Evolutionary conservation across 2,797 vertebrate species (phyloP).

Genomic region (Chiroxiphia lanceolata): DNA sequence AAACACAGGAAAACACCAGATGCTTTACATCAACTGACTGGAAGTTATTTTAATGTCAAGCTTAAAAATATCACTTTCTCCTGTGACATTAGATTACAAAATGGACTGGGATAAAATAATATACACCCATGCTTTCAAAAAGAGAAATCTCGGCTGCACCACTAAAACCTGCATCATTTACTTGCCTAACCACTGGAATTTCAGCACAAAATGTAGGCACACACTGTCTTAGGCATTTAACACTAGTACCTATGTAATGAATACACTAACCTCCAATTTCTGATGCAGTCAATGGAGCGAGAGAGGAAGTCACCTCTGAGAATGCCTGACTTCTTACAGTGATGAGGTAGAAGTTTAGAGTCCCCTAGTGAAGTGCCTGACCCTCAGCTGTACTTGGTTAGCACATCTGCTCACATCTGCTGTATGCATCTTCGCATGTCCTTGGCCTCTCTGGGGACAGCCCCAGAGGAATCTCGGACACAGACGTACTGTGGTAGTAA

Average conservation of each 20-base stretch:
- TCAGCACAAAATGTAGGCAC: not conserved
- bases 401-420: not conserved
- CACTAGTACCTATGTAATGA: not conserved
- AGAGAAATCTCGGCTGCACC: not conserved
- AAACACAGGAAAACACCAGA: conserved; percentile 61
- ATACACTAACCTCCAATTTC: not conserved
- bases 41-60: conserved; percentile 49
- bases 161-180: not conserved
- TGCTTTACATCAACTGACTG: conserved; percentile 59
- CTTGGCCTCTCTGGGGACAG: not conserved
- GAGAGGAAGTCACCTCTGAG: not conserved
- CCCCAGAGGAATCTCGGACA: not conserved
- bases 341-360: not conserved
- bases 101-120: not conserved
- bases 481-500: not conserved
- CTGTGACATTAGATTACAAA: conserved; percentile 24
- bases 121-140: not conserved
- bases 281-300: not conserved
- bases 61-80: conserved; percentile 41
- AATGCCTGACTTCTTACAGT: not conserved
- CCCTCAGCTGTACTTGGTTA: not conserved
- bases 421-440: not conserved
- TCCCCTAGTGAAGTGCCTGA: not conserved
- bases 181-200: not conserved
- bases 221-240: not conserved